Evolutionary conservation across 2,113 vertebrate genomes (phyloP).

Genomic region (Lophius piscatorius): DNA sequence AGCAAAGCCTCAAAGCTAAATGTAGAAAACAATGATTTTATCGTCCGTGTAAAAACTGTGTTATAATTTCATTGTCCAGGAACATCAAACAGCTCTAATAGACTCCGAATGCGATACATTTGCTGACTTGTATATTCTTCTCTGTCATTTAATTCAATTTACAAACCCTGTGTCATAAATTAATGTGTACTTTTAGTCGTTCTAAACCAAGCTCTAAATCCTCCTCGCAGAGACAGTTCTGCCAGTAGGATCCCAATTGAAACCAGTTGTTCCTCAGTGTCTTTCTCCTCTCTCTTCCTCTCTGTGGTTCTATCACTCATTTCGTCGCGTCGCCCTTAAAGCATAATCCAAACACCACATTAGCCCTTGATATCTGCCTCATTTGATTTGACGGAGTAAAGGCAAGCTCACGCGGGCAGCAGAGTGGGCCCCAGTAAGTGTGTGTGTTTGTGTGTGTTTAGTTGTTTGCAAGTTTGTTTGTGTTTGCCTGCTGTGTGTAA

Average conservation of each 20-base stretch:
- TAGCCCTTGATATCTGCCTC: slow-evolving; percentile 60
- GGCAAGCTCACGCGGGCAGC: slow-evolving; percentile 24
- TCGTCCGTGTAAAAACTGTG: slow-evolving; percentile 63
- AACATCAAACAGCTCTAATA: slow-evolving; percentile 62
- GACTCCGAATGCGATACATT: slow-evolving; percentile 65
- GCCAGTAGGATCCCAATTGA: slow-evolving; percentile 54
- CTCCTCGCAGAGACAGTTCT: slow-evolving; percentile 23
- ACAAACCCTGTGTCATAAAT: slow-evolving; percentile 58
- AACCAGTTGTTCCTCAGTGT: slow-evolving; percentile 64
- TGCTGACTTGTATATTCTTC: slow-evolving; percentile 55
- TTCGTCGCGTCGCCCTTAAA: slow-evolving; percentile 59
- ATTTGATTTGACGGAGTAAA: slow-evolving; percentile 58
- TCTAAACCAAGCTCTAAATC: slow-evolving; percentile 30
- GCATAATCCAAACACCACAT: slow-evolving; percentile 44
- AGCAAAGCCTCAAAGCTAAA: slow-evolving; percentile 64
- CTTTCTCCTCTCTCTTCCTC: slow-evolving; percentile 17
- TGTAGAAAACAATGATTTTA: slow-evolving; percentile 65
- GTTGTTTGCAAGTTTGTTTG: slow-evolving; percentile 52
- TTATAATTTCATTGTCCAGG: slow-evolving; percentile 65
- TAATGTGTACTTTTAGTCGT: slow-evolving; percentile 33
- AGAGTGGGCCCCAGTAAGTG: slow-evolving; percentile 34
- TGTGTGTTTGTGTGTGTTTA: slow-evolving; percentile 20
- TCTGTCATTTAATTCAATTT: slow-evolving; percentile 51
- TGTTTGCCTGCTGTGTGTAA: slow-evolving; percentile 34
- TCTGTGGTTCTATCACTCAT: slow-evolving; percentile 59